phyloP scores from a whole-genome alignment of 64 coral and sea anemone genomes.

The Anthopleura sola region DNA sequence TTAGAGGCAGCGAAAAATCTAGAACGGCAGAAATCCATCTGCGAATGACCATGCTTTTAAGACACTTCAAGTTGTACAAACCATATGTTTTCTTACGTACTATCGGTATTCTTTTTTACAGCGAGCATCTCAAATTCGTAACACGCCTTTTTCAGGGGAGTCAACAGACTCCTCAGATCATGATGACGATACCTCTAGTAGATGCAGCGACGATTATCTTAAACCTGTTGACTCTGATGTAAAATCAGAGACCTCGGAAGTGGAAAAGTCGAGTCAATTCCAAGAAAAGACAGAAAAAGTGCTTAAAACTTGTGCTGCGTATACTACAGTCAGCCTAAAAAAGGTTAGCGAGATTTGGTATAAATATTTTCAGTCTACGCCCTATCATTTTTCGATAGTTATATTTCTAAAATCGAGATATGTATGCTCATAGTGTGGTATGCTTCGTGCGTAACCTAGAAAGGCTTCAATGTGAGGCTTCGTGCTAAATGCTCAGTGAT shows the following conservation, averaged over 20 bases:
- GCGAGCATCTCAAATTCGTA: constrained; percentile 87
- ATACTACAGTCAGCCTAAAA: constrained; percentile 95
- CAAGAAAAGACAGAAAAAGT: constrained; percentile 66
- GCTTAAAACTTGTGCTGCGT: constrained; percentile 91
- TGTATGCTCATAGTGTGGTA: too few species aligned
- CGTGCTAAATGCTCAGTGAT: too few species aligned
- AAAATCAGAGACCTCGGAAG: neutral
- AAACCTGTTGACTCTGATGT: neutral
- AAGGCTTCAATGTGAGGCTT: too few species aligned
- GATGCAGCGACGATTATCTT: constrained; percentile 27
- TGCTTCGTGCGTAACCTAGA: too few species aligned
- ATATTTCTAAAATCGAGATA: too few species aligned
- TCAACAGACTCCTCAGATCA: constrained; percentile 96
- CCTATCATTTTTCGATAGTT: neutral
- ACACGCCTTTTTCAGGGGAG: constrained; percentile 85
- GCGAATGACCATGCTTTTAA: neutral
- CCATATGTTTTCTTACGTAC: too few species aligned
- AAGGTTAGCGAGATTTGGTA: constrained; percentile 51
- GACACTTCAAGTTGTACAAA: neutral
- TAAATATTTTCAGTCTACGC: neutral
- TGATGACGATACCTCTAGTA: constrained; percentile 34
- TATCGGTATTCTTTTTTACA: constrained; percentile 7
- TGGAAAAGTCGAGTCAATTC: constrained; percentile 19
- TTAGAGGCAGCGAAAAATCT: neutral
- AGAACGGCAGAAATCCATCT: neutral